Evolutionary conservation across 1,140 invertebrate genomes (phyloP), one percentile per base, ranked within the genome.

Genomic region (Telenomus remus): DNA sequence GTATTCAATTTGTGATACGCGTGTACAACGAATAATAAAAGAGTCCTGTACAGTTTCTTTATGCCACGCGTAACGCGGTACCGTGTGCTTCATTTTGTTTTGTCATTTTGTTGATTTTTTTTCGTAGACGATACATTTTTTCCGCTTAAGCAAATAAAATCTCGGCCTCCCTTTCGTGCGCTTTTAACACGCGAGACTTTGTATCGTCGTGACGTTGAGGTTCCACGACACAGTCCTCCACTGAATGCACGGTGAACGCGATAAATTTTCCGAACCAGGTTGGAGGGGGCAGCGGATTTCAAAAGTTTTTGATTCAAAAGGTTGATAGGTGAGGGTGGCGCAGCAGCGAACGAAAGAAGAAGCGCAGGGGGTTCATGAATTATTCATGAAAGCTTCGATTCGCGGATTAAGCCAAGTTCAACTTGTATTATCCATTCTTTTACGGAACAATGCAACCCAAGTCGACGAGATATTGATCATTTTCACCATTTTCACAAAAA

Each of bases 301-400:
- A 82, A 76, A 79, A 84, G 82, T 85, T 85, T 81, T 81, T 82
- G 81, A 86, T 85, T 87, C 84, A 83, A 85, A 83, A 85, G 77
- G 72, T 73, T 79, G 77, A 79, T 79, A 76, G 77, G 77, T 73
- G 69, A 79, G 72, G 77, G 77, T 64, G 77, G 71, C 63, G 51
- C 56, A 74, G 61, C 16, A 74, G 70, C 65, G 56, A 71, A 59
- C 63, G 76, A 70, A 79, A 76, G 72, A 79, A 79, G 63, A 66
- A 70, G 72, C 69, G 69, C 69, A 75, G 54, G 76, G 51, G 61
- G 77, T 64, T 72, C 79, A 82, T 87, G 85, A 86, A 87, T 86
- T 84, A 87, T 87, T 85, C 85, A 87, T 86, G 79, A 85, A 83
- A 86, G 84, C 85, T 87, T 87, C 85, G 86, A 87, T 87, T 87